Conservation (phyloP, 1,140 invertebrate genomes). For the Meloidogyne chitwoodi region DNA sequence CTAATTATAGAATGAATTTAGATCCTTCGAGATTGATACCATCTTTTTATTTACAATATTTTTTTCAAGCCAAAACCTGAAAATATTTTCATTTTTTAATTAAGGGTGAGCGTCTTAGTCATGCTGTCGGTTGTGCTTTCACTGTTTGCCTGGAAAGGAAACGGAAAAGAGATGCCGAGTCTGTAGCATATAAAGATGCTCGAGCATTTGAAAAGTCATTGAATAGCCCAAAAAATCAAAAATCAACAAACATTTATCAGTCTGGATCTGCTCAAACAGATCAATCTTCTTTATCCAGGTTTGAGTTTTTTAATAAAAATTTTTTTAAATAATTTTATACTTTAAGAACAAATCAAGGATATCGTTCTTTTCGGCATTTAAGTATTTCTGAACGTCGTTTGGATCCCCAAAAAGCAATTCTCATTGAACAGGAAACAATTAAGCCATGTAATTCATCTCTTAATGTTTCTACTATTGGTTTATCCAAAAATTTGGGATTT, state of each 20-base stretch:
- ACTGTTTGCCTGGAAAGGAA: conserved; percentile 94
- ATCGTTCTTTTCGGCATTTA: conserved; percentile 51
- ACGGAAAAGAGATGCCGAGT: conserved; percentile 92
- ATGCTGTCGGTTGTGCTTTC: conserved; percentile 98
- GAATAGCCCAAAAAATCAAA: neutral
- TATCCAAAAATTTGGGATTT: neutral
- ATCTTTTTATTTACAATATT: conserved; percentile 13
- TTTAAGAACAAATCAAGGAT: conserved; percentile 36
- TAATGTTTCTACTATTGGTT: neutral
- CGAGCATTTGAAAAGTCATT: conserved; percentile 29
- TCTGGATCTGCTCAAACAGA: neutral
- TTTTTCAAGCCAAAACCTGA: conserved; percentile 30
- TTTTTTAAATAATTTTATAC: neutral
- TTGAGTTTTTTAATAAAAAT: neutral
- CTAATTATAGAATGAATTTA: too few species aligned
- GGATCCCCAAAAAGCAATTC: conserved; percentile 56
- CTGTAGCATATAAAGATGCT: conserved; percentile 63
- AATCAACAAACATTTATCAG: neutral
- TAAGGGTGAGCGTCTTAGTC: conserved; percentile 88
- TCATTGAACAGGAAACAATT: conserved; percentile 16
- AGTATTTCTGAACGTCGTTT: conserved; percentile 50
- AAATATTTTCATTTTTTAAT: neutral
- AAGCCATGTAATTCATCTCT: neutral
- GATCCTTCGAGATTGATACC: too few species aligned
- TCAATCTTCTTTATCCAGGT: conserved; percentile 10